Conservation (phyloP, 2,888 invertebrate species). For the Mylabris sibirica region DNA sequence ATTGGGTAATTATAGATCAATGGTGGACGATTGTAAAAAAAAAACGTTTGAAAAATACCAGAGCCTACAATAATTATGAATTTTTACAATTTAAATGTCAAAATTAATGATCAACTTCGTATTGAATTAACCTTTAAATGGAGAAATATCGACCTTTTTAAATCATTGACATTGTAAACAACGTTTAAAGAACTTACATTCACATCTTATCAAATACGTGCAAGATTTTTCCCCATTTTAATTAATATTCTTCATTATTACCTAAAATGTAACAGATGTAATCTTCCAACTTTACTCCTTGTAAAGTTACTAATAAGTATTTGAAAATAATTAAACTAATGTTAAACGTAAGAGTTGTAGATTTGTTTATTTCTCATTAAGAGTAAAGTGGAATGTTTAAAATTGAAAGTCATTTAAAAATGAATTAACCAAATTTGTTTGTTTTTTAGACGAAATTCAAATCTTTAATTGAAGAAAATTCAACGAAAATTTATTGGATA, state of each 20-base stretch:
- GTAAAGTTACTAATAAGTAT: neutral
- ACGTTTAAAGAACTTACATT: neutral
- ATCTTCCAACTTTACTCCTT: neutral
- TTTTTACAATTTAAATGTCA: constrained; percentile 1
- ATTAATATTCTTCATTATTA: neutral
- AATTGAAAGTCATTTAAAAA: no score
- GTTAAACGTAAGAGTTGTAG: neutral
- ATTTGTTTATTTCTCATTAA: neutral
- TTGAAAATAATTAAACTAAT: neutral
- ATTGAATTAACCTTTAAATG: constrained; percentile 2
- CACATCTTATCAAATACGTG: neutral
- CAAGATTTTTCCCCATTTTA: neutral
- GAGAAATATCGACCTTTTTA: neutral
- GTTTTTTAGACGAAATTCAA: no score
- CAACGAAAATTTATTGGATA: no score
- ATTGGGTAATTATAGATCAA: neutral
- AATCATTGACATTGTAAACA: constrained; percentile 5
- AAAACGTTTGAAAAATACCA: neutral
- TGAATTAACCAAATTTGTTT: no score
- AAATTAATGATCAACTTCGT: neutral
- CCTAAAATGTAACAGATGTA: neutral
- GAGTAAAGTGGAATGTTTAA: no score
- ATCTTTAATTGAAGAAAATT: no score
- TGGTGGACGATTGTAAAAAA: neutral
- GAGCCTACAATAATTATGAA: neutral